Evolutionary conservation across 2,797 vertebrate species (phyloP).

Genomic region (Scolopax bukidnonensis): DNA sequence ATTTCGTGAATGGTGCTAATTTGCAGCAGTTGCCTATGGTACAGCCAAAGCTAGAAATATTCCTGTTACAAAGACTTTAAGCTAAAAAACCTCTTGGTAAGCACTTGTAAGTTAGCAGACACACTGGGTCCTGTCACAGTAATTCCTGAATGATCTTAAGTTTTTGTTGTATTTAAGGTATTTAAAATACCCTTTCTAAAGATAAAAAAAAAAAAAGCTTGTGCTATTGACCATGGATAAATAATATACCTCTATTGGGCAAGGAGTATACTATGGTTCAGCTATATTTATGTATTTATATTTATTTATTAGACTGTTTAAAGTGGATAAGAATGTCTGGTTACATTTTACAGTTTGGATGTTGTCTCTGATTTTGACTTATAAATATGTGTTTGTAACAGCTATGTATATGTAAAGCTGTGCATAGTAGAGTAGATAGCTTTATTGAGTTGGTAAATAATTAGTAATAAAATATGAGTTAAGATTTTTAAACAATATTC

Average conservation of each 20-base stretch:
- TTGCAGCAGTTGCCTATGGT: slow-evolving; percentile 5
- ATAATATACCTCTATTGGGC: neutral
- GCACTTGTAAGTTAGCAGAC: neutral
- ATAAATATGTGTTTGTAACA: neutral
- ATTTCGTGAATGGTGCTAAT: slow-evolving; percentile 36
- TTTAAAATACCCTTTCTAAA: slow-evolving; percentile 16
- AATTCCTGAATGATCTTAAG: neutral
- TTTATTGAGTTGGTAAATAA: neutral
- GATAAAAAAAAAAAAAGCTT: neutral
- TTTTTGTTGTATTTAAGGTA: neutral
- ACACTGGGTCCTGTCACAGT: neutral
- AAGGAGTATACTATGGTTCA: neutral
- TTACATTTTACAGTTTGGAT: neutral
- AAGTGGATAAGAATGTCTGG: neutral
- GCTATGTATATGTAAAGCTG: neutral
- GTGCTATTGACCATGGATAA: neutral
- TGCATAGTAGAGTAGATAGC: neutral
- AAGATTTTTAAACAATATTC: neutral
- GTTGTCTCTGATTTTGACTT: slow-evolving; percentile 14
- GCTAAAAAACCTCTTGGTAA: neutral
- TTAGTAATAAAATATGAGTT: neutral
- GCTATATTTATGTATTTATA: slow-evolving; percentile 46
- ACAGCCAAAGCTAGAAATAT: slow-evolving; percentile 4
- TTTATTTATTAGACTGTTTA: slow-evolving; percentile 47
- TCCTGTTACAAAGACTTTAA: neutral